These are phyloP conservation scores for Agapornis canus DNA, from an alignment of 2,797 vertebrate genomes.

Conservation along the genomic window DNA sequence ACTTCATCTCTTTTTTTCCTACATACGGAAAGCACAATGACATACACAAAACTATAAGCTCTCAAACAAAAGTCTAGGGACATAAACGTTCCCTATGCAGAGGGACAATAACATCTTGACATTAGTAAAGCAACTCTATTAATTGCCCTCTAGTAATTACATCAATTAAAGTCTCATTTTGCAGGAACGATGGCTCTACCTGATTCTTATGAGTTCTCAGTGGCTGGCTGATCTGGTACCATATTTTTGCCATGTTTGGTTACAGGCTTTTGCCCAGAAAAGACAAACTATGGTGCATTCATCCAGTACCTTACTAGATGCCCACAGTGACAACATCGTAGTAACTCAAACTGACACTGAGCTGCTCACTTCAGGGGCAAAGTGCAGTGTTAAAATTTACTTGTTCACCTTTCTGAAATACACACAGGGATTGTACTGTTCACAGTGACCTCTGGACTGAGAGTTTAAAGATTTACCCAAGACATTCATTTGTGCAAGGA, in stretches of 20 bases:
- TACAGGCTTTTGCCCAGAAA: background rate
- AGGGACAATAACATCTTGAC: background rate
- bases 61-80: background rate
- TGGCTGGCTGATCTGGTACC: background rate
- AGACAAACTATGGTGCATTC: rapidly evolving
- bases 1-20: background rate
- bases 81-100: background rate
- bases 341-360: background rate
- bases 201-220: background rate
- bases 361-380: background rate
- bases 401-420: background rate
- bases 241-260: background rate
- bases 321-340: background rate
- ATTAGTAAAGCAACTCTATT: background rate
- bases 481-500: background rate
- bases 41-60: background rate
- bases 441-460: background rate
- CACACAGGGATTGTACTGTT: background rate
- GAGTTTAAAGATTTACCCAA: background rate
- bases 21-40: background rate
- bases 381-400: background rate
- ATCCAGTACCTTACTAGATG: background rate
- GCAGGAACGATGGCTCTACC: background rate
- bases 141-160: background rate
- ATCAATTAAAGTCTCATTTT: background rate